Evolutionary conservation across 2,797 vertebrate species (phyloP).

Genomic region (Hephaestus fuliginosus): DNA sequence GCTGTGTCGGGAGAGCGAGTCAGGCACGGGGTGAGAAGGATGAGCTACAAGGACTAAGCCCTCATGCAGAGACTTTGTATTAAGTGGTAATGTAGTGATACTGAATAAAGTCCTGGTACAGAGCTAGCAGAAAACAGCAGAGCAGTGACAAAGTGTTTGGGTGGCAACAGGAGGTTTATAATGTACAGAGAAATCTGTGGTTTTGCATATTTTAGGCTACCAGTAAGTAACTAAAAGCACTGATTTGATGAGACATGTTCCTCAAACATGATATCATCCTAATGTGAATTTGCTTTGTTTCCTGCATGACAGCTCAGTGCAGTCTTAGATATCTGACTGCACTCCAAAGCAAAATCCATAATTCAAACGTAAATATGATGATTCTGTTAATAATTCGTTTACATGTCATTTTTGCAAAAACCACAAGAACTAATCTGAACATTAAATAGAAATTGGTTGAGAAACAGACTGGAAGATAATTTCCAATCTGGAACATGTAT

Average conservation of each 20-base stretch:
- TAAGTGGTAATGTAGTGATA: background rate
- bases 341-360: background rate
- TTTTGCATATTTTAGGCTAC: conserved; percentile 21
- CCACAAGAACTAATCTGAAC: no score
- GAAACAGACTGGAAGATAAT: background rate
- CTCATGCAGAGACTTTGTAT: conserved; percentile 33
- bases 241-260: background rate
- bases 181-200: background rate
- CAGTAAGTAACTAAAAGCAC: background rate
- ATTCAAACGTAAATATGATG: background rate
- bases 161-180: background rate
- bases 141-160: background rate
- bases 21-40: conserved; percentile 13
- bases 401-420: background rate
- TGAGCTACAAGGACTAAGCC: conserved; percentile 13
- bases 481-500: background rate
- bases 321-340: background rate
- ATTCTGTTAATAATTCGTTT: background rate
- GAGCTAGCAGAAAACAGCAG: background rate
- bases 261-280: background rate
- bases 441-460: background rate
- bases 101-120: background rate
- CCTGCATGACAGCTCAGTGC: background rate
- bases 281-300: background rate
- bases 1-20: background rate